phyloP scores from a whole-genome alignment of 2,113 vertebrate species.

The Oceanites oceanicus region DNA sequence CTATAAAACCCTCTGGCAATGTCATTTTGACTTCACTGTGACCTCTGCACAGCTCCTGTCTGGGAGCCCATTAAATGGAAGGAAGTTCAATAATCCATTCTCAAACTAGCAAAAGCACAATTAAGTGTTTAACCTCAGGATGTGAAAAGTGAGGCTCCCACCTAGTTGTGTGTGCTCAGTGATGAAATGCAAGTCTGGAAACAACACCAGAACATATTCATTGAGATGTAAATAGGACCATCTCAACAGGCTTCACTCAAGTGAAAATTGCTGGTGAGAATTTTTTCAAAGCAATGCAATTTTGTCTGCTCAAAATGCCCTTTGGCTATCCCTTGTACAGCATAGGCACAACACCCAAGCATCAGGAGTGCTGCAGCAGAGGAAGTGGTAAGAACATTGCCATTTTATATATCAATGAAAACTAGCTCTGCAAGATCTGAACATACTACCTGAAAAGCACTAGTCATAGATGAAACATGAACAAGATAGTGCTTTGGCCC shows the following conservation, averaged over 20 bases:
- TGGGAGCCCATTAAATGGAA: not conserved
- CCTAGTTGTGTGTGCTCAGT: not conserved
- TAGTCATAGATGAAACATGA: not conserved
- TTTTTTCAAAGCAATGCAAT: not conserved
- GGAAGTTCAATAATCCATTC: not conserved
- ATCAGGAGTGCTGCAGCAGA: not conserved
- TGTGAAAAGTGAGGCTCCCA: not conserved
- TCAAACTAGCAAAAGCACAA: not conserved
- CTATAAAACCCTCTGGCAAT: not conserved
- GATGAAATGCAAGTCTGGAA: conserved; percentile 22
- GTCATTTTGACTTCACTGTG: not conserved
- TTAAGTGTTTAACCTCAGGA: not conserved
- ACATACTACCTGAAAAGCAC: not conserved
- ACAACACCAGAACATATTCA: not conserved
- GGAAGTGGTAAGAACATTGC: not conserved
- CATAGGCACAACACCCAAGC: not conserved
- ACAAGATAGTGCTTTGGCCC: not conserved
- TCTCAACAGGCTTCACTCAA: not conserved
- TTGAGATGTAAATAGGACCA: not conserved
- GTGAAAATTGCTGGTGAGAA: not conserved
- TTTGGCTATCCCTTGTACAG: not conserved
- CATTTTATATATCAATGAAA: not conserved
- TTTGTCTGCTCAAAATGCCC: not conserved
- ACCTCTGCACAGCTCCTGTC: not conserved
- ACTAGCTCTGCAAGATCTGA: not conserved